These are phyloP conservation scores for Harpalus rubripes DNA, from an alignment of 2,888 invertebrate species.

Conservation along the genomic window DNA sequence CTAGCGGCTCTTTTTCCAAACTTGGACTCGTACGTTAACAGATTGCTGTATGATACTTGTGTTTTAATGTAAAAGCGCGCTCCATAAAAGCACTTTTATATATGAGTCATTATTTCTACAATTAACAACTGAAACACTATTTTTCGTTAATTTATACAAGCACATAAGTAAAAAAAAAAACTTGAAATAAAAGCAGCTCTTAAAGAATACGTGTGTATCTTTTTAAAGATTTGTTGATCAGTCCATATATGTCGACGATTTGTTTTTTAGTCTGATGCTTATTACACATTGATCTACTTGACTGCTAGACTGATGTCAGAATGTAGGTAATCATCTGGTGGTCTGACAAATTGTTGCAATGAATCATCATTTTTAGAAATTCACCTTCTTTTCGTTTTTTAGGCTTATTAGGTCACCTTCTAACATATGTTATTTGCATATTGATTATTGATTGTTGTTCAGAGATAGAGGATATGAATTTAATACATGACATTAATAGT, in stretches of 20 bases:
- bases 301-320: constrained; percentile 28
- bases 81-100: too few species aligned
- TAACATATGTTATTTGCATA: constrained; percentile 2
- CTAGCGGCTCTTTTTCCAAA: too few species aligned
- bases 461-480: constrained; percentile 23
- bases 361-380: constrained; percentile 38
- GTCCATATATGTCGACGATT: constrained; percentile 13
- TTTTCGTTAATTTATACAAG: too few species aligned
- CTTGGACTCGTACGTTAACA: too few species aligned
- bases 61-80: too few species aligned
- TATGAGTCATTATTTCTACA: too few species aligned
- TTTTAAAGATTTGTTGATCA: not conserved
- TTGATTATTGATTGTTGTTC: constrained; percentile 23
- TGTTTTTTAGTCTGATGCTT: constrained; percentile 25
- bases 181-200: not conserved
- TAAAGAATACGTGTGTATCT: constrained; percentile 1
- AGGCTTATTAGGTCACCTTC: constrained; percentile 38
- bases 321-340: constrained; percentile 36
- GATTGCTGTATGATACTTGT: too few species aligned
- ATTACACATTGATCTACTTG: constrained; percentile 37
- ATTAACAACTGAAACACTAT: too few species aligned
- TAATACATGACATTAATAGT: constrained; percentile 6
- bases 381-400: constrained; percentile 10
- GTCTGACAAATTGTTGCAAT: constrained; percentile 38
- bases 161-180: too few species aligned